Conservation (phyloP, 2,888 invertebrate genomes). For the Noctua comes region DNA sequence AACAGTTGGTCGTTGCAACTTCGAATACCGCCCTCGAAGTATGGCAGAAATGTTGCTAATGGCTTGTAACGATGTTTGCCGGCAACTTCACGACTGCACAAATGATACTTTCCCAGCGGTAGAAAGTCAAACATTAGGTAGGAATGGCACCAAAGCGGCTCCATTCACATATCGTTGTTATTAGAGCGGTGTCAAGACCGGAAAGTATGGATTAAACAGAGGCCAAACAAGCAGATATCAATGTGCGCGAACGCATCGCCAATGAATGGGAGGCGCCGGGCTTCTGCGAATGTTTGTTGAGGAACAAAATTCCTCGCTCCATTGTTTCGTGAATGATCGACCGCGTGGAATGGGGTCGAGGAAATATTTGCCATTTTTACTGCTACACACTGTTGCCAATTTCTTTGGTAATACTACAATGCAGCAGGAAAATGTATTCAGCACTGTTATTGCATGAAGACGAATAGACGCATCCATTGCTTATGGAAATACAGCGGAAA, state of each 20-base stretch:
- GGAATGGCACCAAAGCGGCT: conserved; percentile 79
- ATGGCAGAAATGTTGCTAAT: conserved; percentile 82
- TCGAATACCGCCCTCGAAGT: conserved; percentile 73
- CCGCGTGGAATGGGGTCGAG: conserved; percentile 68
- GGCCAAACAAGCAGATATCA: conserved; percentile 79
- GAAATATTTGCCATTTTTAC: conserved; percentile 66
- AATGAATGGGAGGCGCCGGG: conserved; percentile 80
- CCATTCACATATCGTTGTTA: conserved; percentile 83
- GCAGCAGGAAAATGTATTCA: conserved; percentile 44
- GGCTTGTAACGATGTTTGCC: conserved; percentile 79
- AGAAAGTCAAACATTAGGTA: conserved; percentile 87
- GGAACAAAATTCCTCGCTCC: conserved; percentile 81
- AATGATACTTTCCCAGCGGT: conserved; percentile 86
- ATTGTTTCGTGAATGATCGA: conserved; percentile 80
- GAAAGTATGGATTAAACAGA: conserved; percentile 84
- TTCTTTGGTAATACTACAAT: conserved; percentile 47
- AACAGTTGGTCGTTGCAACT: conserved; percentile 64
- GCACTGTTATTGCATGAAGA: conserved; percentile 31
- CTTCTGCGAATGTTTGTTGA: conserved; percentile 82
- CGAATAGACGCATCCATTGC: conserved; percentile 25
- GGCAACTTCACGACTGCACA: conserved; percentile 78
- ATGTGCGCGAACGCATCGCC: conserved; percentile 73
- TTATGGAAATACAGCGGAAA: conserved; percentile 30
- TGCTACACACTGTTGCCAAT: conserved; percentile 53
- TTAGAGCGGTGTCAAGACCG: conserved; percentile 82